A percentile compares a stretch with the other conserved stretches of the same genome.
phyloP scores from a whole-genome alignment of 2,888 invertebrate species.

The Phengaris alcon region DNA sequence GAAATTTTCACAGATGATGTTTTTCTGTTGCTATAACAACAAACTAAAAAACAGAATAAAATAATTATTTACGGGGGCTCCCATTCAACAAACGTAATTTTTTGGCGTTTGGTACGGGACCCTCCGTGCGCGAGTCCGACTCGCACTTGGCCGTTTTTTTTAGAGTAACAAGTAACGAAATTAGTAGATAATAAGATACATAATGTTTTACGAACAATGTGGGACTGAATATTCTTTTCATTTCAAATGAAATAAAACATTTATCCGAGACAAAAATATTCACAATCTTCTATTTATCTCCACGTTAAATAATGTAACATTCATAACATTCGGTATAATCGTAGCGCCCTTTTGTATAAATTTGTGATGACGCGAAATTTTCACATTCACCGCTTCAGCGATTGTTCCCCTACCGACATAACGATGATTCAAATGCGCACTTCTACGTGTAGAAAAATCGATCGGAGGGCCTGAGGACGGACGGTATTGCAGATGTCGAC shows the following conservation, averaged over 20 bases:
- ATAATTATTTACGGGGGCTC: too few relatives aligned
- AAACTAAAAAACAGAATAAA: too few relatives aligned
- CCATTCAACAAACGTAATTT: too few relatives aligned
- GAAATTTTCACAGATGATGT: too few relatives aligned
- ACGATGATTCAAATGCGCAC: conserved; percentile 58
- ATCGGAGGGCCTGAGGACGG: conserved; percentile 58
- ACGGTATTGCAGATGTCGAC: conserved; percentile 73
- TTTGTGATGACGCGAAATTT: conserved; percentile 43
- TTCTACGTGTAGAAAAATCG: conserved; percentile 66
- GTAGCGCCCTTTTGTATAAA: conserved; percentile 38
- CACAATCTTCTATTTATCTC: conserved; percentile 1
- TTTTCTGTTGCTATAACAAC: too few relatives aligned
- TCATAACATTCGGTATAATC: conserved; percentile 1
- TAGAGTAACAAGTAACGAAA: too few relatives aligned
- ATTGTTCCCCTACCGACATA: conserved; percentile 40
- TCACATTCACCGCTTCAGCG: conserved; percentile 43
- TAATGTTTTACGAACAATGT: not conserved
- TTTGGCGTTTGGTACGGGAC: too few relatives aligned
- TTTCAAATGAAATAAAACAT: conserved; percentile 3
- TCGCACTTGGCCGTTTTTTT: too few relatives aligned
- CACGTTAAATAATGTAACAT: conserved; percentile 6
- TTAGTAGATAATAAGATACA: not conserved
- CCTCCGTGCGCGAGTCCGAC: too few relatives aligned
- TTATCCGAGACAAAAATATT: conserved; percentile 1
- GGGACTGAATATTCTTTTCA: not conserved